These are phyloP conservation scores for Pseudomyrmex dendroicus DNA, from an alignment of 1,140 invertebrate species.

Conservation along the genomic window DNA sequence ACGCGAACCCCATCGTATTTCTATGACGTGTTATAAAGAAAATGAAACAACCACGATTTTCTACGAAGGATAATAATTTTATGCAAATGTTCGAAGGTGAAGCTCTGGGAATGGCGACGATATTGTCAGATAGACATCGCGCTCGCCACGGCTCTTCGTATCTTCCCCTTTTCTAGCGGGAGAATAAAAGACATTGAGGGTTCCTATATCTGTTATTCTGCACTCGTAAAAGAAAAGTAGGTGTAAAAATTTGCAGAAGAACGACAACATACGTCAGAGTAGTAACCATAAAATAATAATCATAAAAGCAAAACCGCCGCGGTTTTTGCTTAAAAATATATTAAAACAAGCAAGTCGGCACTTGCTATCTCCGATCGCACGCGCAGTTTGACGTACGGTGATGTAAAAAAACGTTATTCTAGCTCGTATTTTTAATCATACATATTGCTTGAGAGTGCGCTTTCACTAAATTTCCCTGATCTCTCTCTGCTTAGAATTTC, in stretches of 20 bases:
- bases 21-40: slow-evolving; percentile 47
- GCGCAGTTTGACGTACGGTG: not conserved
- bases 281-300: not conserved
- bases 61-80: slow-evolving; percentile 82
- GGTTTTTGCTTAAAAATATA: slow-evolving; percentile 8
- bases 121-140: slow-evolving; percentile 45
- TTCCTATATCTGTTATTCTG: slow-evolving; percentile 76
- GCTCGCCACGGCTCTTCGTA: slow-evolving; percentile 27
- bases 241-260: slow-evolving; percentile 80
- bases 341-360: not conserved
- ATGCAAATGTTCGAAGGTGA: slow-evolving; percentile 79
- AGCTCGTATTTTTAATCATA: not conserved
- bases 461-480: slow-evolving; percentile 63
- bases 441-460: not conserved
- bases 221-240: slow-evolving; percentile 82
- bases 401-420: slow-evolving; percentile 18
- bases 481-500: not conserved
- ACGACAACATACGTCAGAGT: slow-evolving; percentile 16
- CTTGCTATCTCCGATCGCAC: not conserved
- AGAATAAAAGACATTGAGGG: slow-evolving; percentile 50
- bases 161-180: slow-evolving; percentile 35
- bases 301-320: not conserved
- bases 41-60: slow-evolving; percentile 73
- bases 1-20: not conserved
- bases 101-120: slow-evolving; percentile 58